Evolutionary conservation across 2,888 invertebrate species (phyloP).

Genomic region (Ornithoptera alexandrae): DNA sequence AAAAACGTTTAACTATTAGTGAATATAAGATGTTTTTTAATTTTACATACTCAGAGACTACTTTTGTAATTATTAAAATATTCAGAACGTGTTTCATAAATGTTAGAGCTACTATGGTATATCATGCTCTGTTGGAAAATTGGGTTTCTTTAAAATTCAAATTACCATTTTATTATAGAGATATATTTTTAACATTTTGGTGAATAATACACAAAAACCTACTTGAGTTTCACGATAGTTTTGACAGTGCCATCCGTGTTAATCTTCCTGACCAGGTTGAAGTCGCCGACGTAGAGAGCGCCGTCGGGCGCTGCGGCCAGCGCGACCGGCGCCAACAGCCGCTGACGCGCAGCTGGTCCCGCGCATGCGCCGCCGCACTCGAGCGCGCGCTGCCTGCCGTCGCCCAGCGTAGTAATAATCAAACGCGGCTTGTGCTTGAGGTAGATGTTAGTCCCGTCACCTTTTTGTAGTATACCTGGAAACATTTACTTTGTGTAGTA

Average conservation of each 20-base stretch:
- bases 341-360: slow-evolving; percentile 88
- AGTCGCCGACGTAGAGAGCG: slow-evolving; percentile 96
- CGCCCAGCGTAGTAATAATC: slow-evolving; percentile 94
- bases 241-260: slow-evolving; percentile 90
- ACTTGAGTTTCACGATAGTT: slow-evolving; percentile 91
- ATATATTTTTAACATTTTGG: no score
- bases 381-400: slow-evolving; percentile 92
- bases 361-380: slow-evolving; percentile 89
- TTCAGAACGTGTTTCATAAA: no score
- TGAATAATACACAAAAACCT: slow-evolving; percentile 54
- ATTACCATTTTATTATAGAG: no score
- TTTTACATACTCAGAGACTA: no score
- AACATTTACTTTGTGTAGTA: slow-evolving; percentile 26
- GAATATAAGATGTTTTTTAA: no score
- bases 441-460: slow-evolving; percentile 97
- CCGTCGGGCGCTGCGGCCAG: slow-evolving; percentile 95
- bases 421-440: slow-evolving; percentile 95
- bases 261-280: slow-evolving; percentile 94
- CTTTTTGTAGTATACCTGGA: slow-evolving; percentile 95
- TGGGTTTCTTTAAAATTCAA: no score
- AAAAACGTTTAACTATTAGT: no score
- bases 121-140: no score
- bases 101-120: no score
- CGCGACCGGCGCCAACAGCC: slow-evolving; percentile 95
- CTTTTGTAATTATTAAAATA: no score